Evolutionary conservation across 2,113 vertebrate genomes (phyloP).

Genomic region (Microtus montanus): DNA sequence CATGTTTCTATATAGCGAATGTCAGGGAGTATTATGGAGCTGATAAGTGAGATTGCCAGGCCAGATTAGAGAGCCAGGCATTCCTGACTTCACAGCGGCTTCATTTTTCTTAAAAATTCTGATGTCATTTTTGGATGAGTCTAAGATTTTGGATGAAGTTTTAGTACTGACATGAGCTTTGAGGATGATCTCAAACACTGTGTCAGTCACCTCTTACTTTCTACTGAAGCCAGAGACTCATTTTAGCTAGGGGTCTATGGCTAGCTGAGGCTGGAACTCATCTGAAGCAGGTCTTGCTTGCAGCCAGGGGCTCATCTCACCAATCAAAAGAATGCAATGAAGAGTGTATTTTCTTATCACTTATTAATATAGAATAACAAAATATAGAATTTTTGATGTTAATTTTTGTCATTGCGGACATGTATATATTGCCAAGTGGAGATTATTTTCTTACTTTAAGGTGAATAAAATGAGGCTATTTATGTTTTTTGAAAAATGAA

Average conservation of each 20-base stretch:
- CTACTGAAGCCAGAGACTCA: background rate
- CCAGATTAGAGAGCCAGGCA: background rate
- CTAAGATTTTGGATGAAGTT: slow-evolving; percentile 1
- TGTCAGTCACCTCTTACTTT: slow-evolving; percentile 9
- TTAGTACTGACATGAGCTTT: background rate
- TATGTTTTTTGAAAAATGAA: slow-evolving; percentile 35
- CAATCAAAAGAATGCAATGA: slow-evolving; percentile 11
- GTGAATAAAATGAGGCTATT: slow-evolving; percentile 28
- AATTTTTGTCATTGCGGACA: slow-evolving; percentile 12
- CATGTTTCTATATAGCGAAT: background rate
- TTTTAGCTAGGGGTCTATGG: background rate
- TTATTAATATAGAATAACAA: slow-evolving; percentile 4
- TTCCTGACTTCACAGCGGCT: background rate
- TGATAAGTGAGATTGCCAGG: background rate
- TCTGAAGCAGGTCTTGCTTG: background rate
- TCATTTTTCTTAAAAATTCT: slow-evolving; percentile 53
- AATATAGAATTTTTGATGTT: slow-evolving; percentile 13
- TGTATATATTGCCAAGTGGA: background rate
- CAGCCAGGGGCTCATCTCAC: background rate
- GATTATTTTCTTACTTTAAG: slow-evolving; percentile 39
- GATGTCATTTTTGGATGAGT: slow-evolving; percentile 15
- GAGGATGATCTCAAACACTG: background rate
- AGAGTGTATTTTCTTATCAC: background rate
- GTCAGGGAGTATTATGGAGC: background rate
- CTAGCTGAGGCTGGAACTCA: background rate